Evolutionary conservation across 2,888 invertebrate genomes (phyloP), one percentile per base, ranked within the genome.

Genomic region (Tetranychus piercei): DNA sequence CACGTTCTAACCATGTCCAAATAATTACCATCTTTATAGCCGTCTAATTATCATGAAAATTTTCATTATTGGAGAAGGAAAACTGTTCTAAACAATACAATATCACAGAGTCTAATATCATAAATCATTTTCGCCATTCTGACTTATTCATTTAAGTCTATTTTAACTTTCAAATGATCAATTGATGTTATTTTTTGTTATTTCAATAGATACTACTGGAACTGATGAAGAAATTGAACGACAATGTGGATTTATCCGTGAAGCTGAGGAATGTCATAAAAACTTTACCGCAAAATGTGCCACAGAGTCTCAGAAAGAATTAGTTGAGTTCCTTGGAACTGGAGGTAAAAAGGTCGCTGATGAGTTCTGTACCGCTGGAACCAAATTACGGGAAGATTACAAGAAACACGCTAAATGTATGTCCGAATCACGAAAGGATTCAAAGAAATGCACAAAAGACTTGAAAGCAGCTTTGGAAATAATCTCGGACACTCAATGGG

Each of bases 331-430:
- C 66, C 76, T 78, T 6, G 77, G 77, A 20, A 79, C 79, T 69
- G 79, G 79, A 6, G 78, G 78, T 1, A 77, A 77, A 22, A 76
- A 79, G 44, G 67, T 79, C n/a, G 70, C 79, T 18, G 75, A 74
- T 18, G 78, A 79, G 74, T 79, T 78, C 71, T 79, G 79, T 64
- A 78, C 76, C 1, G 77, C 77, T 23, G 78, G 78, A 66, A 76
- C 78, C 18, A 76, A 79, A 73, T 55, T 77, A 22, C 78, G 78
- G 71, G 45, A 71, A 45, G 43, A 44, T 69, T 79, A 79, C 45
- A 74, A 79, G 67, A 78, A 78, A 55, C 79, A 79, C 45, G 78
- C 79, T 6, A 75, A 76, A 5, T 79, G 79, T 71, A 76, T 79
- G 9, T 77, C 78, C 20, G 76, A 78, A 55, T 78, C 77, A 8